phyloP scores from a whole-genome alignment of 2,888 invertebrate species.

The Apamea monoglypha region DNA sequence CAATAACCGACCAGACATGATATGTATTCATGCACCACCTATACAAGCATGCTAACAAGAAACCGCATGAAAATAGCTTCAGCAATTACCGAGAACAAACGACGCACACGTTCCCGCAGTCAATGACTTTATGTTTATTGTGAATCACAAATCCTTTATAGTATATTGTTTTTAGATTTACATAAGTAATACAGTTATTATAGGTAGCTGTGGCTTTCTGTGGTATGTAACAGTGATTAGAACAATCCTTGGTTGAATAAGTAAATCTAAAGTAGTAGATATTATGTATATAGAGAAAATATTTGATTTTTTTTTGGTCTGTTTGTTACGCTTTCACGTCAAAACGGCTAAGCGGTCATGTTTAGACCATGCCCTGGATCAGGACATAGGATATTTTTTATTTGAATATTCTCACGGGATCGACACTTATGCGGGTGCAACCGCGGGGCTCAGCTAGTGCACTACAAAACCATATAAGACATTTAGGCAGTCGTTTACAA shows the following conservation, averaged over 20 bases:
- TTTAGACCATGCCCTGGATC: no score
- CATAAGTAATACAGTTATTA: conserved; percentile 13
- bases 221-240: neutral
- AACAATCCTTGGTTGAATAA: neutral
- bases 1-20: conserved; percentile 12
- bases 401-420: neutral
- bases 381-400: neutral
- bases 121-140: conserved; percentile 40
- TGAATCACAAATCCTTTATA: conserved; percentile 8
- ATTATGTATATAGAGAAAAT: no score
- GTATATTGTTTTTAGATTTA: conserved; percentile 31
- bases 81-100: conserved; percentile 34
- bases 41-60: conserved; percentile 30
- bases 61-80: conserved; percentile 46
- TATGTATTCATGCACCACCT: conserved; percentile 30
- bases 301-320: no score
- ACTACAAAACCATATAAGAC: neutral
- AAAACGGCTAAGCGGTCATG: no score
- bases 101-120: conserved; percentile 35
- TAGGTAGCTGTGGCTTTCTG: conserved; percentile 6
- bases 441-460: no score
- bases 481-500: neutral
- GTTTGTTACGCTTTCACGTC: neutral
- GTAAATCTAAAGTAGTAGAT: neutral
- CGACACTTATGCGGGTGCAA: no score